These are phyloP conservation scores for Orestias chungarensis DNA, from an alignment of 2,797 vertebrate genomes.

Conservation along the genomic window DNA sequence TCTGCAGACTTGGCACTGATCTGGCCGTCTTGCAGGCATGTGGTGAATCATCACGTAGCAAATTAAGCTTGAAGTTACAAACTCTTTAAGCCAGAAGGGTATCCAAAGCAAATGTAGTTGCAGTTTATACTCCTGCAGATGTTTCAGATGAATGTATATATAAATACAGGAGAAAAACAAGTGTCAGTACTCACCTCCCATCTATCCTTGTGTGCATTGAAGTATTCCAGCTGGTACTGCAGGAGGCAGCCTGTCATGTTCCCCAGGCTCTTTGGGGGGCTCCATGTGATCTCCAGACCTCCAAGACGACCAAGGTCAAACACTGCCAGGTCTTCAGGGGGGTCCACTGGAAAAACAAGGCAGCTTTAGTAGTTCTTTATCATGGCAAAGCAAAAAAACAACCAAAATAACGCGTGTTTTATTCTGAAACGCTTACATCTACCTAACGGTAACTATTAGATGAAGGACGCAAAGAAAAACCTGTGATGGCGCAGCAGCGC, in stretches of 20 bases:
- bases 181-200: constrained; percentile 68
- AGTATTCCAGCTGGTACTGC: constrained; percentile 75
- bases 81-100: background rate
- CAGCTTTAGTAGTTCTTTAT: background rate
- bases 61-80: background rate
- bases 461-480: no score
- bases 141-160: background rate
- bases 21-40: background rate
- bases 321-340: constrained; percentile 69
- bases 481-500: constrained; percentile 26
- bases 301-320: constrained; percentile 74
- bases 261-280: constrained; percentile 49
- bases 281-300: constrained; percentile 73
- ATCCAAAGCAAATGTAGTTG: background rate
- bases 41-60: background rate
- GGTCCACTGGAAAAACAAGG: constrained; percentile 61
- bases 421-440: no score
- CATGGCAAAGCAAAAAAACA: no score
- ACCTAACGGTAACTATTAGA: no score
- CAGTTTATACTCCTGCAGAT: no score
- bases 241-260: constrained; percentile 57
- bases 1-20: background rate
- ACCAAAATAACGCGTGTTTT: no score
- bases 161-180: background rate
- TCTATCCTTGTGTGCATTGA: constrained; percentile 58